Evolutionary conservation across 2,797 vertebrate species (phyloP).

Genomic region (Peromyscus aztecus): DNA sequence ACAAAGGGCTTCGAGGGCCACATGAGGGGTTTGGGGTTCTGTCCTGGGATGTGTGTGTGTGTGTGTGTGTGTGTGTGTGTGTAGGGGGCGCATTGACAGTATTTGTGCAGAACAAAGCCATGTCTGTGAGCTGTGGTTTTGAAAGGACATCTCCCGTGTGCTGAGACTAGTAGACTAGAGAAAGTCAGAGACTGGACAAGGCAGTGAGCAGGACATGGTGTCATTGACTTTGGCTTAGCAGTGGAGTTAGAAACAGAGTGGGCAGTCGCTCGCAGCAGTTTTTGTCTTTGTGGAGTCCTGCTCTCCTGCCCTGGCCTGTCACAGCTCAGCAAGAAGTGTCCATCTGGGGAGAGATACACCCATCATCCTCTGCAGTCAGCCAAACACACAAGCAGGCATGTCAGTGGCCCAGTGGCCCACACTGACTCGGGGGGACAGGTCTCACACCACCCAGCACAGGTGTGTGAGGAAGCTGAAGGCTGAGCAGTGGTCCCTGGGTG

Average conservation of each 20-base stretch:
- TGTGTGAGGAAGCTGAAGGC: neutral
- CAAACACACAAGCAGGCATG: neutral
- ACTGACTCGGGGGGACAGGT: neutral
- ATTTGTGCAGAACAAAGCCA: neutral
- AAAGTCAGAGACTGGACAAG: neutral
- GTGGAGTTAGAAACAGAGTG: neutral
- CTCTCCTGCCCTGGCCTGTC: neutral
- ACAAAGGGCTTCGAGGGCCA: accelerated
- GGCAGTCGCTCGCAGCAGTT: accelerated
- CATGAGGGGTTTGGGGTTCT: neutral
- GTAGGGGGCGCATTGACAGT: accelerated
- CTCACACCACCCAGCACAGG: neutral
- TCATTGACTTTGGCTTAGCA: accelerated
- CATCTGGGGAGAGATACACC: too few relatives aligned
- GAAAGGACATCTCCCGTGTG: neutral
- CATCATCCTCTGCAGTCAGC: neutral
- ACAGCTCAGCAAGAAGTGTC: neutral
- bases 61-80: neutral
- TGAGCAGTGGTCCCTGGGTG: neutral
- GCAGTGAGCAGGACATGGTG: accelerated
- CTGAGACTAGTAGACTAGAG: neutral
- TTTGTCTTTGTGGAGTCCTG: too few relatives aligned
- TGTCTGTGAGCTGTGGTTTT: neutral
- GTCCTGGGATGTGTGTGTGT: neutral
- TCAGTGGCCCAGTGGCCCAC: neutral